These are phyloP conservation scores for Bombylius discolor DNA, from an alignment of 2,888 invertebrate species.

Conservation along the genomic window DNA sequence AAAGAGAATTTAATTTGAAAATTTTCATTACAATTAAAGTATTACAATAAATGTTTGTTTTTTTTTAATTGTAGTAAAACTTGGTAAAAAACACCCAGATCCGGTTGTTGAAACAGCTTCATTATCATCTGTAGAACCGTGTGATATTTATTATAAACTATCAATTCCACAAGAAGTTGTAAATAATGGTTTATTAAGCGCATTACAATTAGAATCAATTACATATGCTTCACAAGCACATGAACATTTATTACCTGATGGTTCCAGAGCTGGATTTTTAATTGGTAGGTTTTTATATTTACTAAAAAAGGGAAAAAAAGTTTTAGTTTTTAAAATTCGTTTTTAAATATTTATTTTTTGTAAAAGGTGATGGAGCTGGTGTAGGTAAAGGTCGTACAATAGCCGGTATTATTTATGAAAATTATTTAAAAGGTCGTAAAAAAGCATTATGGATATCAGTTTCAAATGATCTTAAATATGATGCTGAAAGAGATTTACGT, in stretches of 20 bases:
- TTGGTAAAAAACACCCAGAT: conserved; percentile 95
- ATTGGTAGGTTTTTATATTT: conserved; percentile 46
- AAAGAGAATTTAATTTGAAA: too few relatives aligned
- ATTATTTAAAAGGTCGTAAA: conserved; percentile 84
- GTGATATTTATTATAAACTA: conserved; percentile 77
- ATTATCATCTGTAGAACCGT: conserved; percentile 87
- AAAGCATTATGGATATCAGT: conserved; percentile 98
- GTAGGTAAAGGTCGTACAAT: conserved; percentile 97
- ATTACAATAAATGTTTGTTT: conserved; percentile 3
- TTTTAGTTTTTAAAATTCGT: conserved; percentile 4
- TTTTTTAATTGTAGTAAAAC: conserved; percentile 50
- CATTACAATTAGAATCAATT: conserved; percentile 93
- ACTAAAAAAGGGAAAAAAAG: neutral
- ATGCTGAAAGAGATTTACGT: conserved; percentile 87
- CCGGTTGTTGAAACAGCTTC: conserved; percentile 98
- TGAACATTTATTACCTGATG: conserved; percentile 76
- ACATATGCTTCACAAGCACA: conserved; percentile 97
- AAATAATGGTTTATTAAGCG: conserved; percentile 76
- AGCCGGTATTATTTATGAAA: conserved; percentile 95
- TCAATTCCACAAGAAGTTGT: conserved; percentile 76
- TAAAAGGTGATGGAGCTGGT: conserved; percentile 87
- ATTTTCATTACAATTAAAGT: neutral
- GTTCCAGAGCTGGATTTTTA: conserved; percentile 85
- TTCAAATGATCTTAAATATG: conserved; percentile 95
- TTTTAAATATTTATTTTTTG: conserved; percentile 2